Evolutionary conservation across 2,797 vertebrate genomes (phyloP).

Genomic region (Atherinosoma microstoma): DNA sequence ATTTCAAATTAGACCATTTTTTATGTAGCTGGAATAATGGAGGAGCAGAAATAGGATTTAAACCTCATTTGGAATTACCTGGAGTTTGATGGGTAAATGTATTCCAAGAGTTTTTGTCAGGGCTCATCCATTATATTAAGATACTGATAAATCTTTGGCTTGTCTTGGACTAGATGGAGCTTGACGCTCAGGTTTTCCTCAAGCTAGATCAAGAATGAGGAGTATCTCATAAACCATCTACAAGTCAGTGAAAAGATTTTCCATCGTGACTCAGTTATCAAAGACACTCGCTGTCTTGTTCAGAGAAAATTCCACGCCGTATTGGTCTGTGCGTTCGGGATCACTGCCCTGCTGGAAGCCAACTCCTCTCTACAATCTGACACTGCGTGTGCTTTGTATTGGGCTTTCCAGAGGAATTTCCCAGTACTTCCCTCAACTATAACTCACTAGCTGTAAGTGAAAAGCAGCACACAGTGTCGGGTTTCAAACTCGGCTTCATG

Average conservation of each 20-base stretch:
- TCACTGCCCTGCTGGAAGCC: constrained; percentile 41
- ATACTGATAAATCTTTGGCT: neutral
- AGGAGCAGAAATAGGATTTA: constrained; percentile 10
- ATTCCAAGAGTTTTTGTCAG: neutral
- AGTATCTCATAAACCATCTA: constrained; percentile 20
- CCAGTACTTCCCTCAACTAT: constrained; percentile 25
- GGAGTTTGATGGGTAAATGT: neutral
- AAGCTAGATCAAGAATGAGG: constrained; percentile 11
- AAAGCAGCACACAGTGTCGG: neutral
- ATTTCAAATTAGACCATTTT: constrained; percentile 46
- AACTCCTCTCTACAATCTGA: constrained; percentile 32
- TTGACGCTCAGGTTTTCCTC: constrained; percentile 23
- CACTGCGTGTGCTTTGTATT: constrained; percentile 6
- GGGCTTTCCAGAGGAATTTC: constrained; percentile 36
- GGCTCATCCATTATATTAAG: neutral
- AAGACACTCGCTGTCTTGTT: constrained; percentile 32
- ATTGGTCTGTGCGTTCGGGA: constrained; percentile 31
- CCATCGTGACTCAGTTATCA: constrained; percentile 27
- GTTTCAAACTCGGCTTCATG: constrained; percentile 1
- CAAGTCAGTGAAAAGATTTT: constrained; percentile 27
- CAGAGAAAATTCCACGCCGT: constrained; percentile 17
- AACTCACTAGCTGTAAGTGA: constrained; percentile 22
- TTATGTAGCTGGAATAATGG: constrained; percentile 15
- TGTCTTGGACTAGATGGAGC: neutral
- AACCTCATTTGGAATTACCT: neutral